phyloP scores from a whole-genome alignment of 2,888 invertebrate species.

The Lasioglossum leucozonium region DNA sequence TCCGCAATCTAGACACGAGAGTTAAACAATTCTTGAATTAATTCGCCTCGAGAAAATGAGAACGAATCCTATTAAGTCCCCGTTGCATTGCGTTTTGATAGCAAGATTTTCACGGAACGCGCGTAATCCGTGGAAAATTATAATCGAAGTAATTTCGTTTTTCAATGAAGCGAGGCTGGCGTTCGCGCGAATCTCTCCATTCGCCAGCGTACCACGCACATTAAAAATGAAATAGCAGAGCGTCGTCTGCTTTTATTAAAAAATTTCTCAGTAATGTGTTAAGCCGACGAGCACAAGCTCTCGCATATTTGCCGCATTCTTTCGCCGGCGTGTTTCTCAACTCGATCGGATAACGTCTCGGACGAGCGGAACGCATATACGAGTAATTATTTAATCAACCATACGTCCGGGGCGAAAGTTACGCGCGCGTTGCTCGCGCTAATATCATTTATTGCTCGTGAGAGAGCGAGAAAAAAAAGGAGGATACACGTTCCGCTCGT shows the following conservation, averaged over 20 bases:
- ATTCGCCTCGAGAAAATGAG: too few relatives aligned
- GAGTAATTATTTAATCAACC: neutral
- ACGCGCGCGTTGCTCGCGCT: neutral
- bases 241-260: neutral
- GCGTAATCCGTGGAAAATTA: neutral
- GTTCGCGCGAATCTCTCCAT: neutral
- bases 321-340: neutral
- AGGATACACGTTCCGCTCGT: neutral
- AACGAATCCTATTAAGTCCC: too few relatives aligned
- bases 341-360: neutral
- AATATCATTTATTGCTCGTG: neutral
- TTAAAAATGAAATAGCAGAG: neutral
- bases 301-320: neutral
- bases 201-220: neutral
- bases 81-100: too few relatives aligned
- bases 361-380: neutral
- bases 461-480: neutral
- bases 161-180: too few relatives aligned
- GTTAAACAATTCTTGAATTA: too few relatives aligned
- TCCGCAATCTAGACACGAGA: too few relatives aligned
- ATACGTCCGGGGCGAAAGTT: neutral
- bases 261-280: neutral
- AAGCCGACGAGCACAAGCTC: neutral
- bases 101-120: neutral
- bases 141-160: neutral